Base-by-base conservation (phyloP, 2,797 vertebrate species). In the Parotocinclus haroldoi region DNA sequence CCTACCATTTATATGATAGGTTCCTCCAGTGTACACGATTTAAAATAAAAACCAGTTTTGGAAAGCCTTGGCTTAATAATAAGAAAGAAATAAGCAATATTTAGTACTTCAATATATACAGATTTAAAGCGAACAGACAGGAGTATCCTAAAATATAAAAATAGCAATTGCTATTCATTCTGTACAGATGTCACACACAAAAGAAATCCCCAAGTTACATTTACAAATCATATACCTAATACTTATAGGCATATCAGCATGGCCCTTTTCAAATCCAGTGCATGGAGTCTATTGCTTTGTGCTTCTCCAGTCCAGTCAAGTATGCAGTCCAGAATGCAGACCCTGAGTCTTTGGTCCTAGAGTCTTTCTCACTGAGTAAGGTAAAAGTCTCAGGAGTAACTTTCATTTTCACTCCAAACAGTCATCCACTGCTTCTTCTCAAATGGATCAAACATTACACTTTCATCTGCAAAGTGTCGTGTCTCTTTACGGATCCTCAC, bases 391-490 rank as follows among this genome's bases (percentile, higher is more conserved):
- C 83, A 98, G 0, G 93, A 94, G 76, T 93, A 98, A 79, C 93
- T 96, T 83, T 96, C 92, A 27, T 93, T 92, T 82, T 96, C 92
- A 19, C 86, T 91, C 97, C 96, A 98, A 49, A 91, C 91, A 10
- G 93, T 96, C 91, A 94, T 87, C 95, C 95, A 98, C 63, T 91
- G 93, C 79, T 96, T 99, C 78, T 90, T 94, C 68, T 93, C 93
- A 27, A 86, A 85, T 66, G 88, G 80, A 51, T 92, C 89, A 3
- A 80, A 66, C 64, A 84, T 89, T 13, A 76, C 73, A 69, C 92
- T 92, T 52, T 86, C 90, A 0, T 91, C 92, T 71, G 88, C 88
- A 63, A 85, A 83, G 61, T 90, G 88, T 1, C 88, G 84, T 16
- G 93, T 87, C 80, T 95, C 93, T 81, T 94, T 98, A 10, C 91